Evolutionary conservation across 2,888 invertebrate genomes (phyloP), one percentile per base, ranked within the genome.

Genomic region (Cenopis cana): DNA sequence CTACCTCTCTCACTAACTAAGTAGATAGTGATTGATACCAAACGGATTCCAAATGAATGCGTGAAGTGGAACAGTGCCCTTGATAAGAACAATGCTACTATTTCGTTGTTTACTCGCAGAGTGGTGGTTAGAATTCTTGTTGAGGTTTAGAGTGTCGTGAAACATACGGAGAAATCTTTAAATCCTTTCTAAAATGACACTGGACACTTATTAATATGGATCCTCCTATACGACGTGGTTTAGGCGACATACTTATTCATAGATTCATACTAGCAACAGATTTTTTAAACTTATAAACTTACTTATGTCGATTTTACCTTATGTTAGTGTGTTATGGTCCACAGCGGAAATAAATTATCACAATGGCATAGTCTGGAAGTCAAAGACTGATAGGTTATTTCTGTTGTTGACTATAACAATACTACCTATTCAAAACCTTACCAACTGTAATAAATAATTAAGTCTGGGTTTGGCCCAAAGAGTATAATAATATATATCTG

Each of bases 81-180:
- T 60, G 70, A 70, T 70, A 70, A 70, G 70, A 66, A 70, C 70
- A 70, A 66, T 70, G 64, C 57, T 33, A 33, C 49, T 62, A 66
- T 70, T 66, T 70, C 65, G 65, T 55, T 60, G 54, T 69, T 69
- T 69, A 69, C 69, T 36, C 65, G 65, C 69, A 69, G 29, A 41
- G 41, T 60, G 41, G 60, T 52, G 54, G 60, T 14, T 68, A 57
- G 67, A 59, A 52, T 57, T 17, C 38, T 69, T 77, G 57, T 72
- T 73, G 68, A 18, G 56, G 68, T 52, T 68, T 49, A 10, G 20
- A 64, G 54, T 29, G 24, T 38, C 38, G 52, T 52, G 52, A 36
- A 33, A 64, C 62, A 52, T 54, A 54, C 20, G 54, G 14, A 18
- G 62, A 62, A 62, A 62, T 52, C 62, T 52, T 33, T 18, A 36